phyloP scores from a whole-genome alignment of 2,888 invertebrate genomes.

The Eupeodes luniger region DNA sequence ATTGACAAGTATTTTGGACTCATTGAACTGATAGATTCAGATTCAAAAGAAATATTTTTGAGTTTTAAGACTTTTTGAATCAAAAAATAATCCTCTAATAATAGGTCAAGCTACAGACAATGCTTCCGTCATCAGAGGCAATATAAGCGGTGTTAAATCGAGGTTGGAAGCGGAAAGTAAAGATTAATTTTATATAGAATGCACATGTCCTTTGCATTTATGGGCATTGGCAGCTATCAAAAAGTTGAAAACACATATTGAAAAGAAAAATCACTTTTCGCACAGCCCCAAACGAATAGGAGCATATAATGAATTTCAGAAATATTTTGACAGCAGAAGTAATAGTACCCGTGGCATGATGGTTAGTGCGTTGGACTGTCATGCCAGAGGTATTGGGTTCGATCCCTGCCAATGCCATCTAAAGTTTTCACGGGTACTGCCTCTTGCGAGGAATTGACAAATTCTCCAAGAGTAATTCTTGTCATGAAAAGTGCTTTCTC shows the following conservation, averaged over 20 bases:
- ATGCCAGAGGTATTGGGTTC: no score
- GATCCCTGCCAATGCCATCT: no score
- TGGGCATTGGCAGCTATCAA: conserved; percentile 31
- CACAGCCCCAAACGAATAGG: conserved; percentile 31
- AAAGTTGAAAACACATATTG: conserved; percentile 18
- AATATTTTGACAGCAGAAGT: conserved; percentile 36
- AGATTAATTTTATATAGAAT: conserved; percentile 49
- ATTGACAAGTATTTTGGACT: conserved; percentile 39
- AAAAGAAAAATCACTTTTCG: conserved; percentile 40
- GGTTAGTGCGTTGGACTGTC: no score
- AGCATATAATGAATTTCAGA: conserved; percentile 45
- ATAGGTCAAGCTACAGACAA: conserved; percentile 50
- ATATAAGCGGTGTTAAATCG: conserved; percentile 31
- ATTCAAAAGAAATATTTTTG: conserved; percentile 25
- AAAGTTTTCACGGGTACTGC: no score
- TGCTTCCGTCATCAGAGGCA: conserved; percentile 41
- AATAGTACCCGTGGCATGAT: no score
- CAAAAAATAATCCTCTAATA: conserved; percentile 38
- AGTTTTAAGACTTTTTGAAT: conserved; percentile 21
- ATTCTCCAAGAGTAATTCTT: no score
- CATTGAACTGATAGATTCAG: conserved; percentile 10
- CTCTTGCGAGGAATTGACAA: no score
- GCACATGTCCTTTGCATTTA: conserved; percentile 47
- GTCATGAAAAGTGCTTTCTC: no score
- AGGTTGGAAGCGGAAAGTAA: conserved; percentile 18